Base-by-base conservation (phyloP, 2,113 vertebrate genomes). In the Chloropsis cyanopogon region DNA sequence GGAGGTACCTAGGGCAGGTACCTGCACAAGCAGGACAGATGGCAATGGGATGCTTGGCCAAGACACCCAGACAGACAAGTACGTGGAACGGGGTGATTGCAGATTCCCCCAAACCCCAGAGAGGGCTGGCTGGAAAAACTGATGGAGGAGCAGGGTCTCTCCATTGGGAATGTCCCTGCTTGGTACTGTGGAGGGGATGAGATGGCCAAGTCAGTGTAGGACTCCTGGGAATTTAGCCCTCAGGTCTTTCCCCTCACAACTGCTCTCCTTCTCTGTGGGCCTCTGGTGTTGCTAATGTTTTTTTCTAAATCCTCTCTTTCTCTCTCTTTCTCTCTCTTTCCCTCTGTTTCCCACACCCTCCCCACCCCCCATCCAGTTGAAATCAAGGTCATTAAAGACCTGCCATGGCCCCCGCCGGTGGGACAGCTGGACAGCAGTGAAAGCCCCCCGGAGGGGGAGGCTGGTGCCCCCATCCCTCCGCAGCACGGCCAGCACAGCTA, bases 381-480 rank as follows among this genome's bases (percentile, higher is more conserved):
- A 98, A 99, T 99, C 98, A 99, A 99, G 98, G 99, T 99, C 97
- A 99, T 99, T 98, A 99, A 99, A 98, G 99, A 99, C 98, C 98
- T 99, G 96, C 99, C 99, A 29, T 99, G 99, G 99, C 99, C 99
- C 86, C 99, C 99, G 10, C 99, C 99, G 1, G 99, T 99, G 81
- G 99, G 99, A 97, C 99, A 99, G 97, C 99, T 99, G 86, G 98
- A 98, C 98, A 99, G 98, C 83, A 97, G 97, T 90, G 97, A 98
- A 88, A 98, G 98, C 86, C 98, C 97, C 92, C 88, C 90, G 22
- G 98, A 98, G 31, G 97, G 98, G 93, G 98, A 98, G 96, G 96
- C 96, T 22, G 97, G 95, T 95, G 86, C 96, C 95, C 93, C 95
- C 14, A 56, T 96, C 92, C 97, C 97, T 87, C 95, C 35, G 35